Evolutionary conservation across 2,797 vertebrate species (phyloP).

Genomic region (Notamacropus eugenii): DNA sequence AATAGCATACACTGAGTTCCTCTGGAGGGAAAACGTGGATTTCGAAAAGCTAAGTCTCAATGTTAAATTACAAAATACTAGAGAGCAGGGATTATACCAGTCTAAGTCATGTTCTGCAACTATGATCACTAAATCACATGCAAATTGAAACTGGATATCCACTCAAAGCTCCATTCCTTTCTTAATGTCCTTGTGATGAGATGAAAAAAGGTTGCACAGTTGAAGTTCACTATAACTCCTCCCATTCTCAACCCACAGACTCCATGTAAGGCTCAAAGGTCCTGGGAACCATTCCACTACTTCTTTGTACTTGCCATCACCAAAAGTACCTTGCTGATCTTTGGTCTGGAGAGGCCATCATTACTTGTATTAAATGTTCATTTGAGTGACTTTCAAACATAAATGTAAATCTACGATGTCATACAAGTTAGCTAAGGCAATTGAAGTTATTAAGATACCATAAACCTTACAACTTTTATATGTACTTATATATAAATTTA

Average conservation of each 20-base stretch:
- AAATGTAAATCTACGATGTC: neutral
- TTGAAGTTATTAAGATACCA: neutral
- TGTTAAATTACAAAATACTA: neutral
- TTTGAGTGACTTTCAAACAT: neutral
- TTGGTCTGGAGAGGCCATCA: neutral
- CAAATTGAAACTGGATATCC: neutral
- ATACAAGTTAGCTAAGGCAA: neutral
- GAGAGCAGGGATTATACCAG: neutral
- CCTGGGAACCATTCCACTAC: neutral
- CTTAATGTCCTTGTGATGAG: neutral
- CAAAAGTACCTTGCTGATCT: neutral
- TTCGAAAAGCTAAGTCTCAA: neutral
- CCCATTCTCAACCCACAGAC: neutral
- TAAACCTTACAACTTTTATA: neutral
- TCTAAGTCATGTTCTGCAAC: neutral
- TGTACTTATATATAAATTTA: neutral
- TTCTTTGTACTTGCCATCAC: neutral
- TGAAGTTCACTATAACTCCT: neutral
- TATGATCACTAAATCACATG: neutral
- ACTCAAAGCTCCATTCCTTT: neutral
- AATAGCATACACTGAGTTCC: neutral
- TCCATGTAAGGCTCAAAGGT: neutral
- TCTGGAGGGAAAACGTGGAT: neutral
- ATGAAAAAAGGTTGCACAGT: neutral
- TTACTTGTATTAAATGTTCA: neutral